Percentiles rank a stretch among this genome's conserved stretches.
These are phyloP conservation scores for Mus spretus DNA, from an alignment of 2,797 vertebrate species.

Conservation along the genomic window DNA sequence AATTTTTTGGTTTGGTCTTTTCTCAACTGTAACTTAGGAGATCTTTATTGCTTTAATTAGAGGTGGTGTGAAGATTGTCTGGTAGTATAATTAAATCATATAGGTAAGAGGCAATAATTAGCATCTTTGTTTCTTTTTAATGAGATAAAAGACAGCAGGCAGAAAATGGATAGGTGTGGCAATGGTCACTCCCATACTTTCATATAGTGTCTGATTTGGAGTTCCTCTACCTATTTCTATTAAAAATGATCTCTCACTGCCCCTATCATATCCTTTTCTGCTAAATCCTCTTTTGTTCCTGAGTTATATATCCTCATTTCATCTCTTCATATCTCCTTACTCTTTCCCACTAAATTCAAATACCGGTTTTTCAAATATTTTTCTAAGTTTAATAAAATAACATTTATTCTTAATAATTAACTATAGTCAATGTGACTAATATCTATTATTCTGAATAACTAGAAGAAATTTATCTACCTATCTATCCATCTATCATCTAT, in stretches of 20 bases:
- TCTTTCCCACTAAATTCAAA: conserved; percentile 4
- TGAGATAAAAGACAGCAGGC: not conserved
- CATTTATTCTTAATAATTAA: conserved; percentile 18
- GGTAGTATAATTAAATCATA: not conserved
- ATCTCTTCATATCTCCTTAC: not conserved
- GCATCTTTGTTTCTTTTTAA: not conserved
- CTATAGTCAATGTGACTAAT: not conserved
- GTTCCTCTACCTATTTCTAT: not conserved
- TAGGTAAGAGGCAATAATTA: not conserved
- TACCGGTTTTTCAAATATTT: conserved; percentile 6
- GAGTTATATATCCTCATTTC: not conserved
- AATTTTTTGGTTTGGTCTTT: not conserved
- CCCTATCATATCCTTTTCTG: not conserved
- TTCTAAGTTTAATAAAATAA: conserved; percentile 45
- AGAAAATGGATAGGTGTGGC: not conserved
- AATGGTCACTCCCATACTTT: not conserved
- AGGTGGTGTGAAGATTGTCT: not conserved
- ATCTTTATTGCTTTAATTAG: not conserved
- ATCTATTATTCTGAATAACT: not conserved
- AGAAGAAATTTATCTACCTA: not conserved
- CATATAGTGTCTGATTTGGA: not conserved
- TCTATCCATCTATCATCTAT: not conserved
- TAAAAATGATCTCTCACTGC: not conserved
- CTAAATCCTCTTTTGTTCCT: not conserved
- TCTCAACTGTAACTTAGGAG: not conserved